Evolutionary conservation across 2,113 vertebrate genomes (phyloP), one percentile per base, ranked within the genome.

Genomic region (Cromileptes altivelis): DNA sequence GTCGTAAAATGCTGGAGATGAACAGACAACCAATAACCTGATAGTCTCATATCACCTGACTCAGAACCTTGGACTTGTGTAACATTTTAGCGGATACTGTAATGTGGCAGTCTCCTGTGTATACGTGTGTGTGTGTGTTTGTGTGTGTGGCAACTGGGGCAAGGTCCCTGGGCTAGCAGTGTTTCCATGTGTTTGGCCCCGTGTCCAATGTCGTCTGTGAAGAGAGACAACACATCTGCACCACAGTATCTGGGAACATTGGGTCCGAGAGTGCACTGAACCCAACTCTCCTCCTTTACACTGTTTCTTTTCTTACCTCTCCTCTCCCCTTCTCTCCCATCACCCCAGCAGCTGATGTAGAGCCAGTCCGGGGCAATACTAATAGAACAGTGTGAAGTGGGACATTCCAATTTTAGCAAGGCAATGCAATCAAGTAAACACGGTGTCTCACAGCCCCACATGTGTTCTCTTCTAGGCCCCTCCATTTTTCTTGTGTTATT

Each of bases 211-310:
- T 87, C 23, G 6, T 79, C 70, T 65, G 80, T 45, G 64, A 13
- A 69, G 13, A 85, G 62, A 80, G 68, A 50, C 58, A 80, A 50
- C 84, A 82, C 89, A 91, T 91, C 88, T 91, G 89, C 75, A 82
- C 47, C 55, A 45, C 56, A 76, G 80, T 76, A 70, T 88, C 67
- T 83, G 77, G 85, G 89, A 87, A 89, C 85, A 90, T 84, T 17
- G 61, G 78, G 80, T 86, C 65, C 21, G 55, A 85, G 69, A 88
- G 87, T 82, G 76, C 85, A 84, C 64, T 81, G 77, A 89, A 82
- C 88, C 74, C n/a, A 23, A 6, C 71, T 37, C 56, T 4, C 23
- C 67, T 40, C 25, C 19, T 45, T 67, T 21, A 0, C 56, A 13
- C 47, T 30, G 6, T 4, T 81, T 15, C 17, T 49, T 33, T 50